phyloP scores from a whole-genome alignment of 2,113 vertebrate species.

The Aspidoscelis tigris region DNA sequence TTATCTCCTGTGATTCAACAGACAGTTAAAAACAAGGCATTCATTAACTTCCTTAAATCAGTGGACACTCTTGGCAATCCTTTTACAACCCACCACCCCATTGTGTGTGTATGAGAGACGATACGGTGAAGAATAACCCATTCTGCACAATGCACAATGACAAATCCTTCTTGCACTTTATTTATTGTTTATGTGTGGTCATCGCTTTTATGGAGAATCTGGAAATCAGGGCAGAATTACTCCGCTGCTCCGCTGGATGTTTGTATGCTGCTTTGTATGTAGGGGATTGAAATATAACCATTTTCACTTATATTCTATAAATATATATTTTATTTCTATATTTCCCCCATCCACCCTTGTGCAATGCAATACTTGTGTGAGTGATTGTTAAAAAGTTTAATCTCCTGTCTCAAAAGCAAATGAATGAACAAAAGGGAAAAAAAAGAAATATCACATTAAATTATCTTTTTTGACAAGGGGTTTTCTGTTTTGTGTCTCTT shows the following conservation, averaged over 20 bases:
- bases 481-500: slow-evolving; percentile 70
- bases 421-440: slow-evolving; percentile 50
- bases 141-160: slow-evolving; percentile 16
- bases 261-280: slow-evolving; percentile 66
- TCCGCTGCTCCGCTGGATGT: slow-evolving; percentile 37
- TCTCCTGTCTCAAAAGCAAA: slow-evolving; percentile 63
- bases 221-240: neutral
- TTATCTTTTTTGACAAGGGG: slow-evolving; percentile 77
- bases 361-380: slow-evolving; percentile 68
- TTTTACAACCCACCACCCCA: slow-evolving; percentile 7
- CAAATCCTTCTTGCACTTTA: slow-evolving; percentile 22
- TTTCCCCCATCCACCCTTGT: slow-evolving; percentile 62
- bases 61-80: neutral
- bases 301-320: slow-evolving; percentile 28
- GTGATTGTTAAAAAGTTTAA: slow-evolving; percentile 60
- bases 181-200: slow-evolving; percentile 12
- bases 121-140: slow-evolving; percentile 32
- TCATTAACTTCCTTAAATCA: neutral
- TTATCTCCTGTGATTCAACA: neutral
- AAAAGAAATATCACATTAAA: slow-evolving; percentile 75
- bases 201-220: slow-evolving; percentile 10
- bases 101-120: slow-evolving; percentile 7
- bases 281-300: slow-evolving; percentile 63
- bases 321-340: slow-evolving; percentile 13
- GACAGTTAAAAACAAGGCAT: neutral